A percentile compares a stretch with the other conserved stretches of the same genome.
phyloP scores from a whole-genome alignment of 1,140 invertebrate species.

The Drosophila eugracilis region DNA sequence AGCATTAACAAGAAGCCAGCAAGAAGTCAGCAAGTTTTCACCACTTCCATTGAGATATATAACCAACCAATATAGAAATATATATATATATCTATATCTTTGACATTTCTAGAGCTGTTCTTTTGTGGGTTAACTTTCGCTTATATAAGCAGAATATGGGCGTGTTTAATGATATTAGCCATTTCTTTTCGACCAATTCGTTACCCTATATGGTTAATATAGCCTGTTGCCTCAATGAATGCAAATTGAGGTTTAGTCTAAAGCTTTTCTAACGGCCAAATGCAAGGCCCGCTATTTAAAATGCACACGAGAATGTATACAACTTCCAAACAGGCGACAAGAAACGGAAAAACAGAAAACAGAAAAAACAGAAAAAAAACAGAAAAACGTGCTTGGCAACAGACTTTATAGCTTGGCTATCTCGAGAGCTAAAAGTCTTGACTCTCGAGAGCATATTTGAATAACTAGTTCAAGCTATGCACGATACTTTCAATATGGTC shows the following conservation, averaged over 20 bases:
- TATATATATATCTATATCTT: constrained; percentile 9
- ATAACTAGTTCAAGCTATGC: constrained; percentile 74
- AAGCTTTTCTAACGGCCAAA: constrained; percentile 70
- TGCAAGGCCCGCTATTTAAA: constrained; percentile 71
- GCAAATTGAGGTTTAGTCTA: constrained; percentile 71
- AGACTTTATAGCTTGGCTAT: constrained; percentile 5
- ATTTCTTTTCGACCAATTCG: constrained; percentile 61
- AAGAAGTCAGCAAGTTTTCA: constrained; percentile 76
- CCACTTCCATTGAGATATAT: constrained; percentile 37
- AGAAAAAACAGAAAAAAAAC: too few species aligned
- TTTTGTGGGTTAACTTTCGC: constrained; percentile 66
- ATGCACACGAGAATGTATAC: constrained; percentile 71
- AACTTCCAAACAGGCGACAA: constrained; percentile 9
- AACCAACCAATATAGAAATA: constrained; percentile 14
- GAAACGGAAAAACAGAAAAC: too few species aligned
- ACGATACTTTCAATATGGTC: constrained; percentile 80
- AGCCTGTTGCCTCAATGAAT: constrained; percentile 32
- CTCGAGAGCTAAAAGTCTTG: constrained; percentile 21
- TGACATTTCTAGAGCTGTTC: constrained; percentile 49
- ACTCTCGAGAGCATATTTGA: constrained; percentile 65
- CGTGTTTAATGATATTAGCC: constrained; percentile 70
- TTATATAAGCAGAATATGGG: constrained; percentile 76
- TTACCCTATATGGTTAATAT: constrained; percentile 46
- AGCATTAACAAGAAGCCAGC: constrained; percentile 75
- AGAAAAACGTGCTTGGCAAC: constrained; percentile 79